phyloP scores from a whole-genome alignment of 2,888 invertebrate genomes.

The Diarsia rubi region DNA sequence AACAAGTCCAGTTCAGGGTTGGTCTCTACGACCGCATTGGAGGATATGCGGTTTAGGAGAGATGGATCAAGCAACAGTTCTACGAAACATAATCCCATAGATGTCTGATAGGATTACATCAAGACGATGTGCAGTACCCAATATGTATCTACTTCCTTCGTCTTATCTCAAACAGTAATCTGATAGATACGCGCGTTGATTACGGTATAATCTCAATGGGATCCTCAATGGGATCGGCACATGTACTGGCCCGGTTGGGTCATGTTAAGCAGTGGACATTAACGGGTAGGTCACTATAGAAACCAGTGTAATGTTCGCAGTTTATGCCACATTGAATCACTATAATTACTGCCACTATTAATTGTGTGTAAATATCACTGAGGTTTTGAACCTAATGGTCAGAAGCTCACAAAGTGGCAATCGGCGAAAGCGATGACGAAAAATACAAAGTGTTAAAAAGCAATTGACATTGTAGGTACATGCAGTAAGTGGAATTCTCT shows the following conservation, averaged over 20 bases:
- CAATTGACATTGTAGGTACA: too few relatives aligned
- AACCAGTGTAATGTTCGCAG: not conserved
- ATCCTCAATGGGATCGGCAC: constrained; percentile 8
- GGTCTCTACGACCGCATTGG: too few relatives aligned
- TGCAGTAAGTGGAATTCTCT: not conserved
- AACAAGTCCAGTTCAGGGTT: too few relatives aligned
- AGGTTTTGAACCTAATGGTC: too few relatives aligned
- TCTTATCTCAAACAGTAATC: constrained; percentile 10
- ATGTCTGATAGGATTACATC: not conserved
- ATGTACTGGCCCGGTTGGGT: constrained; percentile 4
- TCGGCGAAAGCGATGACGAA: too few relatives aligned
- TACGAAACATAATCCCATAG: not conserved
- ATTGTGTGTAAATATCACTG: too few relatives aligned
- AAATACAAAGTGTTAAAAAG: too few relatives aligned
- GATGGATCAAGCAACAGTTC: too few relatives aligned
- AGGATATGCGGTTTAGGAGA: too few relatives aligned
- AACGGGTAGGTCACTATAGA: not conserved
- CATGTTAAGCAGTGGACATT: constrained; percentile 26
- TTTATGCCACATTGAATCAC: not conserved
- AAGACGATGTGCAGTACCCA: constrained; percentile 1
- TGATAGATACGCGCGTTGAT: constrained; percentile 40
- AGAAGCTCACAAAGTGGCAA: not conserved
- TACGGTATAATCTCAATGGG: constrained; percentile 11
- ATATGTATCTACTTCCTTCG: not conserved
- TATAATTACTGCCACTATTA: not conserved